These are phyloP conservation scores for Camponotus pennsylvanicus DNA, from an alignment of 1,140 invertebrate genomes.

Conservation along the genomic window DNA sequence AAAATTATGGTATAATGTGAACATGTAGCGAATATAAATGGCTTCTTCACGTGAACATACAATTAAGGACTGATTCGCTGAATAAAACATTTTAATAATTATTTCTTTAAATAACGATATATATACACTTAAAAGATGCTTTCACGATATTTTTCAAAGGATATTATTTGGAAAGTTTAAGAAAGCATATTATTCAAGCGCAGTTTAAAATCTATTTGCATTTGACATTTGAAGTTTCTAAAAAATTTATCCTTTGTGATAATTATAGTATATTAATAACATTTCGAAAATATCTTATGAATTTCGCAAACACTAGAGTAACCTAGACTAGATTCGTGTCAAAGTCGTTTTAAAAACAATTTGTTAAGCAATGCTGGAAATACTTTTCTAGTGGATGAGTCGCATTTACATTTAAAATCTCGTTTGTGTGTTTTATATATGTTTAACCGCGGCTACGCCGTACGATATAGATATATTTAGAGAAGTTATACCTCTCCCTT, in stretches of 20 bases:
- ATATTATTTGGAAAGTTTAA: not conserved
- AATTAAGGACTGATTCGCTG: not conserved
- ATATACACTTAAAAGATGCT: not conserved
- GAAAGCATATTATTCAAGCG: not conserved
- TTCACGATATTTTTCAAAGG: not conserved
- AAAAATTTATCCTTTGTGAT: not conserved
- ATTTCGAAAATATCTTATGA: not conserved
- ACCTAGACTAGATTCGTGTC: not conserved
- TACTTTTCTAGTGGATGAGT: conserved; percentile 38
- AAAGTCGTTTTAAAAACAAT: conserved; percentile 3
- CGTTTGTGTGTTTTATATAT: not conserved
- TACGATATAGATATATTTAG: conserved; percentile 32
- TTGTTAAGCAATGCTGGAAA: conserved; percentile 1
- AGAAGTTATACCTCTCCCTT: conserved; percentile 17
- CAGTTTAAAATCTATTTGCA: not conserved
- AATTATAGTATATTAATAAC: not conserved
- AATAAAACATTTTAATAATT: conserved; percentile 24
- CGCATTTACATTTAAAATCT: conserved; percentile 61
- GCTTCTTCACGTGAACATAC: not conserved
- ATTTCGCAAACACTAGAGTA: not conserved
- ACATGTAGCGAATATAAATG: conserved; percentile 42
- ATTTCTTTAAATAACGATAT: conserved; percentile 7
- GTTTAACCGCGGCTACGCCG: not conserved
- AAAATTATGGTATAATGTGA: conserved; percentile 27
- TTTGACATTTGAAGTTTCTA: not conserved